Evolutionary conservation across 2,888 invertebrate genomes (phyloP).

Genomic region (Piscicola geometra): DNA sequence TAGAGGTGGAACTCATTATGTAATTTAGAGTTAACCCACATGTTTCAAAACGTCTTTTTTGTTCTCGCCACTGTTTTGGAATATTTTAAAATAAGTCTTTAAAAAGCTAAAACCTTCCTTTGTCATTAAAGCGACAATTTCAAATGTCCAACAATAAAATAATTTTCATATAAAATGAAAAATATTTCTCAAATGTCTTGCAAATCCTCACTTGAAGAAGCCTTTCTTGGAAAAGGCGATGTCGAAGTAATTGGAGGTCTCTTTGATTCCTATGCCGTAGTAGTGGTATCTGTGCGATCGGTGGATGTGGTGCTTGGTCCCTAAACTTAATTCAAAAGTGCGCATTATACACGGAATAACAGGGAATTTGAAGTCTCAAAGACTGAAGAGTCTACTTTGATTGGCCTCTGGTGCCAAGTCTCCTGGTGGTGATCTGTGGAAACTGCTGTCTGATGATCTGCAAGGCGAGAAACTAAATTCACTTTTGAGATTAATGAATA

Average conservation of each 20-base stretch:
- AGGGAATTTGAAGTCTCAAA: no score
- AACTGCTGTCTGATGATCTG: slow-evolving; percentile 61
- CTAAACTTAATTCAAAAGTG: no score
- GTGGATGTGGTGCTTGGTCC: background rate
- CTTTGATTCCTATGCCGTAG: slow-evolving; percentile 59
- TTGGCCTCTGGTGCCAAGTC: slow-evolving; percentile 59
- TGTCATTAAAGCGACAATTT: background rate
- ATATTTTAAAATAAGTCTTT: no score
- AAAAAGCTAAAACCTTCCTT: no score
- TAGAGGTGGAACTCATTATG: no score
- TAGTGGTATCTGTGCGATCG: slow-evolving; percentile 56
- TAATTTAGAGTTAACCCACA: no score
- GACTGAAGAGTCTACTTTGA: slow-evolving; percentile 55
- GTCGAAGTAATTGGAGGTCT: slow-evolving; percentile 57
- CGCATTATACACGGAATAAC: no score
- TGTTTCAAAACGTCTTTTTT: slow-evolving; percentile 52
- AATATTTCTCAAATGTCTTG: background rate
- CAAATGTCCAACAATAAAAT: background rate
- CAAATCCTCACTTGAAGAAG: slow-evolving; percentile 49
- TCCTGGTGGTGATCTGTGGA: slow-evolving; percentile 58
- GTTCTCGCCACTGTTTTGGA: slow-evolving; percentile 48
- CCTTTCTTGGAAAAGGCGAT: slow-evolving; percentile 57
- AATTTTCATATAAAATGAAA: no score
- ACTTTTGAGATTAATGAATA: no score
- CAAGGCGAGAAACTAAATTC: no score